These are phyloP conservation scores for Oopsacas minuta DNA, from an alignment of 37 sponge, comb jelly and placozoan species.

Conservation along the genomic window DNA sequence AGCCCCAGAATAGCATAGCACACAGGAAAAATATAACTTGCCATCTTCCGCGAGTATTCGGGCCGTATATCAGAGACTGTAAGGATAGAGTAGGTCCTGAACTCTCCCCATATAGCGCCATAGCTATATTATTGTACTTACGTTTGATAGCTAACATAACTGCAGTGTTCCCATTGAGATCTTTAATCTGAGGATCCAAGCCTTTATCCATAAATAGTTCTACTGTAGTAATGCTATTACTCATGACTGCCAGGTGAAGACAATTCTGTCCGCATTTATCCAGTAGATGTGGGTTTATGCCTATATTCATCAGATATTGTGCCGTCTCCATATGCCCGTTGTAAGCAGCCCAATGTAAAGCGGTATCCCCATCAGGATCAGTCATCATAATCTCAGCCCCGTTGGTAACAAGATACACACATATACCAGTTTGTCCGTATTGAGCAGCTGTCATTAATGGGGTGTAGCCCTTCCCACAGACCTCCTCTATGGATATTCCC, in stretches of 20 bases:
- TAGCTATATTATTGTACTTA: neutral
- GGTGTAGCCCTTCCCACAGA: constrained; percentile 56
- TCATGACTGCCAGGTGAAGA: neutral
- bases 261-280: neutral
- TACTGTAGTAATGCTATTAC: neutral
- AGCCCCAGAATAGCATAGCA: constrained; percentile 53
- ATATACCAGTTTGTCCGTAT: constrained; percentile 61
- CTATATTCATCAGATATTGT: constrained; percentile 3
- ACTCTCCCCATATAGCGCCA: neutral
- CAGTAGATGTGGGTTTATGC: neutral
- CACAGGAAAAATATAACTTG: constrained; percentile 42
- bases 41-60: constrained; percentile 39
- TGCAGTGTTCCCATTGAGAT: neutral
- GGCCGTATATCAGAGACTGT: constrained; percentile 68
- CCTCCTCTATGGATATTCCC: constrained; percentile 51
- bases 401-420: constrained; percentile 62
- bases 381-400: constrained; percentile 57
- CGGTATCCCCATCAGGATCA: constrained; percentile 69
- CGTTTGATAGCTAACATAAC: neutral
- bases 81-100: neutral
- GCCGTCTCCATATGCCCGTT: constrained; percentile 33
- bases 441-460: constrained; percentile 66
- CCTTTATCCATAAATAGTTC: neutral
- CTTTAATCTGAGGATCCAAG: neutral
- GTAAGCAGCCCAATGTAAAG: constrained; percentile 76